A percentile compares a stretch with the other conserved stretches of the same genome.
phyloP scores from a whole-genome alignment of 2,888 invertebrate species.

The Sinotaia quadrata region DNA sequence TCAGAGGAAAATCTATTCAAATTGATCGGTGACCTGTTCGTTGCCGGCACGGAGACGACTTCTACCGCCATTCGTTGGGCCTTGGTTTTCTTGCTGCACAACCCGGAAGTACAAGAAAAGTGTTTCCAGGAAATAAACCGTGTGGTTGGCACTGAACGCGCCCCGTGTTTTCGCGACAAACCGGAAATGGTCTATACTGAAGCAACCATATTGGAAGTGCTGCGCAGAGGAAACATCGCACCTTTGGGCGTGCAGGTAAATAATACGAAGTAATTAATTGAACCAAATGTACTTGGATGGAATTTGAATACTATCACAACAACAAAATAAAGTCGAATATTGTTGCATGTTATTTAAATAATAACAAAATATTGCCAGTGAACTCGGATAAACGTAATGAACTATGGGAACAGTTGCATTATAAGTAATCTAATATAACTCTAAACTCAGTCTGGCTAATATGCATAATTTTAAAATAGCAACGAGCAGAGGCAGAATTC shows the following conservation, averaged over 20 bases:
- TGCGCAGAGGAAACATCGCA: constrained; percentile 49
- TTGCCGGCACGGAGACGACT: constrained; percentile 78
- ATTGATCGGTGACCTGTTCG: constrained; percentile 46
- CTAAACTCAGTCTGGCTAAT: no score
- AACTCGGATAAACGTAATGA: no score
- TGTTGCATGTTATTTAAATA: no score
- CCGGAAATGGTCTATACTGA: constrained; percentile 48
- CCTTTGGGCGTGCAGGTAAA: constrained; percentile 44
- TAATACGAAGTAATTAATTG: no score
- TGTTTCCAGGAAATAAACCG: constrained; percentile 46
- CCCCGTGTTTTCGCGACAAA: constrained; percentile 44
- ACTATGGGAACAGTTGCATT: no score
- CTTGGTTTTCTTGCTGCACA: constrained; percentile 83
- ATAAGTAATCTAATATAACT: no score
- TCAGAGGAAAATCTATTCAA: constrained; percentile 12
- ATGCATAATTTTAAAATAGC: no score
- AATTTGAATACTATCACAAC: no score
- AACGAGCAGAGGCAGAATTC: no score
- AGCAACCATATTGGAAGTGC: constrained; percentile 56
- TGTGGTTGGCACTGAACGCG: constrained; percentile 64
- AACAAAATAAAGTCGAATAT: no score
- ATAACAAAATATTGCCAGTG: no score
- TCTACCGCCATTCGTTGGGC: constrained; percentile 92
- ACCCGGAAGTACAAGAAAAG: constrained; percentile 76
- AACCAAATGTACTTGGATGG: no score